These are phyloP conservation scores for Chauna torquata DNA, from an alignment of 2,113 vertebrate genomes.

Conservation along the genomic window DNA sequence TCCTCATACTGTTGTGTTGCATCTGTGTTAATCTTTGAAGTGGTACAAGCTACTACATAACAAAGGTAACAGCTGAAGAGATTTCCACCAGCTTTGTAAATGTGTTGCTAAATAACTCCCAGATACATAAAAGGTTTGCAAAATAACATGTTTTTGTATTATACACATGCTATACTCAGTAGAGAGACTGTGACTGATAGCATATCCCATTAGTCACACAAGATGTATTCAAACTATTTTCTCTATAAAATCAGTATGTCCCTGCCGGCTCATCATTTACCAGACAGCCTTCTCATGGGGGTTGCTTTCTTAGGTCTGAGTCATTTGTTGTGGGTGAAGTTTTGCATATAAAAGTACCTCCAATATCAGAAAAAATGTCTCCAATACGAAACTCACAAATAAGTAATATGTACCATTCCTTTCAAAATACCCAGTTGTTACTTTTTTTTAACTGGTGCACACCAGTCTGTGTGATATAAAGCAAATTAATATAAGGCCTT, in stretches of 20 bases:
- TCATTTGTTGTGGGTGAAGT: constrained; percentile 61
- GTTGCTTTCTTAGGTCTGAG: constrained; percentile 57
- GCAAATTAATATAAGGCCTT: neutral
- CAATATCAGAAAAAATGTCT: neutral
- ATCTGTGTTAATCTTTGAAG: neutral
- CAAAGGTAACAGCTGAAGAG: neutral
- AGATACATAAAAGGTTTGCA: neutral
- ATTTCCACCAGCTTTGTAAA: neutral
- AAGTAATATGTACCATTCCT: neutral
- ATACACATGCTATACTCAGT: neutral
- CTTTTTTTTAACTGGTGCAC: neutral
- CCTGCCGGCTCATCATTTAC: neutral
- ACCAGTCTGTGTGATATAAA: neutral
- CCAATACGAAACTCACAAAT: neutral
- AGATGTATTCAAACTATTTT: neutral
- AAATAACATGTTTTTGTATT: constrained; percentile 16
- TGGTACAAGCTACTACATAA: neutral
- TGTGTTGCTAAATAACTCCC: neutral
- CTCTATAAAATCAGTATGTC: neutral
- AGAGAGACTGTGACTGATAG: constrained; percentile 5
- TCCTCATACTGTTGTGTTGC: neutral
- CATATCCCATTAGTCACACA: neutral
- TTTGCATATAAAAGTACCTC: constrained; percentile 45
- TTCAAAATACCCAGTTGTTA: neutral
- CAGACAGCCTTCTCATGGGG: constrained; percentile 9